Conservation (phyloP, 2,797 vertebrate species). For the Syngnathus acus region DNA sequence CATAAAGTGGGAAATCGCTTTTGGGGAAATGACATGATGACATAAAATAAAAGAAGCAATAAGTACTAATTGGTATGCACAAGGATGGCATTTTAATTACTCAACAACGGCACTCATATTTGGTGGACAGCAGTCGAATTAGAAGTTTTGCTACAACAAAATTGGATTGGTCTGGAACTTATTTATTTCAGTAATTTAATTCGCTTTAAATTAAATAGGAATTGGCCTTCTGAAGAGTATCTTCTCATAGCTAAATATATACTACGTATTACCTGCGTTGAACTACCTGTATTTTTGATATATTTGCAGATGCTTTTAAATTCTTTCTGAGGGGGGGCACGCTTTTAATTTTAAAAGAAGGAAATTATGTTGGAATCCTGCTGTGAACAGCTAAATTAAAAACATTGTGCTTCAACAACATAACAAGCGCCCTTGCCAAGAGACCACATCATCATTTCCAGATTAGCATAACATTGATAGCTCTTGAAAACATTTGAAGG, state of each 20-base stretch:
- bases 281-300: background rate
- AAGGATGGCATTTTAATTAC: background rate
- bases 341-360: background rate
- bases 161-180: no score
- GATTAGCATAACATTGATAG: background rate
- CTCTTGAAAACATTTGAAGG: background rate
- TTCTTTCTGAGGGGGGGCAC: background rate
- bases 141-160: background rate
- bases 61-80: slow-evolving; percentile 2
- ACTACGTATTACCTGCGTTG: background rate
- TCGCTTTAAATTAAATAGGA: background rate
- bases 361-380: background rate
- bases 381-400: background rate
- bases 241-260: background rate
- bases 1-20: slow-evolving; percentile 14
- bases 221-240: background rate
- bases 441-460: background rate
- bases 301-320: background rate
- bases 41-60: slow-evolving; percentile 27
- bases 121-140: slow-evolving; percentile 4
- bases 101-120: background rate
- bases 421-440: background rate
- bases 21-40: slow-evolving; percentile 28
- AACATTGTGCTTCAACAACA: background rate
- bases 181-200: background rate